These are phyloP conservation scores for Panopea generosa DNA, from an alignment of 2,888 invertebrate species.

Conservation along the genomic window DNA sequence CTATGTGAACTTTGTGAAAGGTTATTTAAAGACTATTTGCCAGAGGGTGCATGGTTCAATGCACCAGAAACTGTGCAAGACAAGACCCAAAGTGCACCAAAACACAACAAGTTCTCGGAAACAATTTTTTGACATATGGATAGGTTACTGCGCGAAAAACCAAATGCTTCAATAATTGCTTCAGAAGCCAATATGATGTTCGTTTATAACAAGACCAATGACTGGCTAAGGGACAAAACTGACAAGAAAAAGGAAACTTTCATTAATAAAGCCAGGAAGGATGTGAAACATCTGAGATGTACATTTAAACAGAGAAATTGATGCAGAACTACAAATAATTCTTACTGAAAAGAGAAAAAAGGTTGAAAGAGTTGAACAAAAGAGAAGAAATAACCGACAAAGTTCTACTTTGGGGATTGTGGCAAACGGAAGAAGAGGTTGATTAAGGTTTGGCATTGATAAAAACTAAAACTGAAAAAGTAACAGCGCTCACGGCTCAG, in stretches of 20 bases:
- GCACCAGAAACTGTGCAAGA: neutral
- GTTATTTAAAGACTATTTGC: neutral
- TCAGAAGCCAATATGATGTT: constrained; percentile 41
- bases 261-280: constrained; percentile 26
- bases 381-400: constrained; percentile 36
- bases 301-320: constrained; percentile 2
- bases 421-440: constrained; percentile 49
- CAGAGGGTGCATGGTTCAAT: neutral
- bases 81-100: constrained; percentile 7
- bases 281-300: constrained; percentile 17
- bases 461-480: constrained; percentile 16
- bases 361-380: constrained; percentile 4
- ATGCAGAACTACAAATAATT: too few relatives aligned
- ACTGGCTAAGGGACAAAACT: constrained; percentile 18
- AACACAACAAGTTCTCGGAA: constrained; percentile 1
- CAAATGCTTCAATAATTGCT: constrained; percentile 29
- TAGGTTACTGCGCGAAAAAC: constrained; percentile 33
- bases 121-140: constrained; percentile 35
- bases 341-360: constrained; percentile 2
- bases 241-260: constrained; percentile 9
- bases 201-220: constrained; percentile 41
- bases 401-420: constrained; percentile 48
- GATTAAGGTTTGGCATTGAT: constrained; percentile 20
- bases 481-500: too few relatives aligned
- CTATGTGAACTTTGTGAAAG: neutral